Evolutionary conservation across 2,113 vertebrate genomes (phyloP), one percentile per base, ranked within the genome.

Genomic region (mouse (Mus musculus)): DNA sequence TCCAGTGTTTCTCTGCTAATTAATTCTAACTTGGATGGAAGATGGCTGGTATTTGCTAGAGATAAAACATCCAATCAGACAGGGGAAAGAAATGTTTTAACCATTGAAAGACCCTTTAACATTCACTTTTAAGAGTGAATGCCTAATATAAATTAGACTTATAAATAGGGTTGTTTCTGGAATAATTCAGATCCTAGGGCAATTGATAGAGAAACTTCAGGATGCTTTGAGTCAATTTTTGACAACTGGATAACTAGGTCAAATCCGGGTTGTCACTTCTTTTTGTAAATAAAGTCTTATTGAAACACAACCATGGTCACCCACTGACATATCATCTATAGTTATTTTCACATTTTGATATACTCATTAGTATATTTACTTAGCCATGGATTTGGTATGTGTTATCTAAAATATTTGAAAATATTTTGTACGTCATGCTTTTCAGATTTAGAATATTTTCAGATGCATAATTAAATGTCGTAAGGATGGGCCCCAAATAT

Each of bases 221-320:
- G 49, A 17, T 49, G 14, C 3, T 72, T 59, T 30, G 30, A 33
- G n/a, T 46, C 12, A 59, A 59, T 28, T 59, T 33, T 86, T 92
- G 65, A 52, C 1, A 19, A 91, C 36, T 71, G 24, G 1, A 28
- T 52, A 72, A 16, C 59, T 30, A 6, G n/a, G n/a, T 92, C 19
- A 90, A 75, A 76, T 36, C 30, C 69, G 61, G 24, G 22, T 67
- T 20, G 22, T 33, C 4, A 49, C 14, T 77, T 78, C 7, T 63
- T 92, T 91, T 88, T 72, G n/a, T 95, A 80, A 95, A 69, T 81
- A 82, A 91, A 65, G 7, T 80, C 69, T 97, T 88, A 59, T 46
- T 72, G 63, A 20, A 87, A 73, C 39, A 73, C 11, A 87, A 19
- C 13, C 4, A 56, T 85, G 52, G 2, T 36, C 17, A 71, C 49